Conservation (phyloP, 2,797 vertebrate species). For the Xenentodon cancila region DNA sequence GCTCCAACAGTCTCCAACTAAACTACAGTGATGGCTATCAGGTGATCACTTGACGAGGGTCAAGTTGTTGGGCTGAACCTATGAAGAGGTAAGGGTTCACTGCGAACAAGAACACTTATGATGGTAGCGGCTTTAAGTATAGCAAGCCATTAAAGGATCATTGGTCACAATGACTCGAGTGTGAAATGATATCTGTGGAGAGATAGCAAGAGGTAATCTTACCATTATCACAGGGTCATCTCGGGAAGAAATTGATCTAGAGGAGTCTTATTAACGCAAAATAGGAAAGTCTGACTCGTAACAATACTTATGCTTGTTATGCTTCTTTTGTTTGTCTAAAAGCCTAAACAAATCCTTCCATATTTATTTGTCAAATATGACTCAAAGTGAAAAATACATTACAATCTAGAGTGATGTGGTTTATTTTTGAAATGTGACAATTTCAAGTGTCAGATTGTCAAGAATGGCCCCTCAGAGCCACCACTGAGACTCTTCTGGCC, state of each 20-base stretch:
- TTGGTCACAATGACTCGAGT: conserved; percentile 69
- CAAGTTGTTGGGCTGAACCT: conserved; percentile 75
- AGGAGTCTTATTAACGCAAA: conserved; percentile 54
- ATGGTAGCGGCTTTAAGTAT: conserved; percentile 72
- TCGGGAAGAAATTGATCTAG: conserved; percentile 70
- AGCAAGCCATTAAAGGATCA: conserved; percentile 77
- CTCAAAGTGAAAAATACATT: conserved; percentile 22
- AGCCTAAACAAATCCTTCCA: conserved; percentile 16
- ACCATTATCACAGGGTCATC: conserved; percentile 79
- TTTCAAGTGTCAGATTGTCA: conserved; percentile 52
- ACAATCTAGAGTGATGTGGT: conserved; percentile 10
- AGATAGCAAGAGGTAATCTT: conserved; percentile 74
- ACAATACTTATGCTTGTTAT: conserved; percentile 37
- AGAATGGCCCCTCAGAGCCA: conserved; percentile 26
- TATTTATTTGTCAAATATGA: conserved; percentile 36
- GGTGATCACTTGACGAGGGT: conserved; percentile 78
- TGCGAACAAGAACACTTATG: conserved; percentile 72
- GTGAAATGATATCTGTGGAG: conserved; percentile 71
- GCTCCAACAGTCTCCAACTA: conserved; percentile 18
- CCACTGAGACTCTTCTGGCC: conserved; percentile 33
- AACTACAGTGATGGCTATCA: conserved; percentile 60
- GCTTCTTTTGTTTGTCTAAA: conserved; percentile 25
- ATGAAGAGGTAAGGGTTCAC: conserved; percentile 61
- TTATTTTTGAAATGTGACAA: conserved; percentile 39
- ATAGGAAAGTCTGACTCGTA: conserved; percentile 47